Evolutionary conservation across 2,888 invertebrate species (phyloP).

Genomic region (Agonopterix heracliana): DNA sequence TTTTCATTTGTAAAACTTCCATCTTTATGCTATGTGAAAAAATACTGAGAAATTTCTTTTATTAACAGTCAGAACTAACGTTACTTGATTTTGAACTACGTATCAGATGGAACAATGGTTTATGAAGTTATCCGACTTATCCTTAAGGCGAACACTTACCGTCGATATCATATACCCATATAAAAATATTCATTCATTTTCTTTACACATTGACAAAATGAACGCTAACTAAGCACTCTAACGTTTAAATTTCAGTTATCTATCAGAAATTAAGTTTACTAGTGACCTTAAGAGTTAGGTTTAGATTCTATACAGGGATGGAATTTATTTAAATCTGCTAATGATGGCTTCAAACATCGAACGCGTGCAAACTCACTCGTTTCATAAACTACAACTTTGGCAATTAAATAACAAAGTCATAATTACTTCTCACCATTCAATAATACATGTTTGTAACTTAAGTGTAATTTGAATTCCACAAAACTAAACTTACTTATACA

Average conservation of each 20-base stretch:
- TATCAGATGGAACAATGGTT: constrained; percentile 20
- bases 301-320: constrained; percentile 20
- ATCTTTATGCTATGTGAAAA: constrained; percentile 17
- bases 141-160: constrained; percentile 55
- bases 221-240: constrained; percentile 62
- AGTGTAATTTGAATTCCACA: constrained; percentile 3
- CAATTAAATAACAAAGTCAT: constrained; percentile 25
- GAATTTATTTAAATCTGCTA: not conserved
- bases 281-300: constrained; percentile 12
- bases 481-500: constrained; percentile 23
- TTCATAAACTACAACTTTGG: constrained; percentile 35
- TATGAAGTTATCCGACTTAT: constrained; percentile 26
- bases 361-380: constrained; percentile 5
- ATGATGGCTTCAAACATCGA: not conserved
- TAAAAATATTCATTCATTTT: constrained; percentile 70
- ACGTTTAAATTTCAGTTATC: constrained; percentile 12
- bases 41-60: constrained; percentile 23
- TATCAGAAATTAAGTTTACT: constrained; percentile 10
- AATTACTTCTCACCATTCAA: constrained; percentile 16
- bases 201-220: constrained; percentile 58
- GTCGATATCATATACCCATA: constrained; percentile 57
- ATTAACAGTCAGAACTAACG: not conserved
- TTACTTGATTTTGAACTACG: constrained; percentile 3
- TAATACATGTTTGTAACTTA: constrained; percentile 17
- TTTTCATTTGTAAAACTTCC: constrained; percentile 12